Conservation (phyloP, 1,140 invertebrate genomes). For the Eupeodes corollae region DNA sequence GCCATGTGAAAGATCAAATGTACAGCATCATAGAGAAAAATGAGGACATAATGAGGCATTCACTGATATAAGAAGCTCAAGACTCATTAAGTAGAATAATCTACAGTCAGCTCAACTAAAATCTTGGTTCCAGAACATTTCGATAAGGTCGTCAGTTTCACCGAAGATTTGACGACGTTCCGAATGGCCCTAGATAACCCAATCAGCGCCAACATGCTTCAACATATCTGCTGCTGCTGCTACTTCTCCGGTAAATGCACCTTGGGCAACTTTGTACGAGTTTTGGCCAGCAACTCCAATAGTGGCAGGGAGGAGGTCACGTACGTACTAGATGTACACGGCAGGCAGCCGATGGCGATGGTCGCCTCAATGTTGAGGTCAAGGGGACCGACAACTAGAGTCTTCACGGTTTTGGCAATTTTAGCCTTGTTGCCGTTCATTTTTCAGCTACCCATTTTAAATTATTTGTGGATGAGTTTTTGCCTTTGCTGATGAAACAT, state of each 20-base stretch:
- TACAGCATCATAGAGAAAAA: too few species aligned
- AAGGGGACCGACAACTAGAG: conserved; percentile 63
- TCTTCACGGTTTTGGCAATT: conserved; percentile 74
- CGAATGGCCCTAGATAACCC: conserved; percentile 97
- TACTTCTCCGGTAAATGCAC: conserved; percentile 90
- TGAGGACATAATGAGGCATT: too few species aligned
- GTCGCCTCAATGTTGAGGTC: conserved; percentile 79
- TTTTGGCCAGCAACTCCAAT: conserved; percentile 86
- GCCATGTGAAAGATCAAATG: too few species aligned
- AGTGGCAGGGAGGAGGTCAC: conserved; percentile 55
- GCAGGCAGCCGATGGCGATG: conserved; percentile 85
- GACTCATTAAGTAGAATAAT: too few species aligned
- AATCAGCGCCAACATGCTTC: conserved; percentile 79
- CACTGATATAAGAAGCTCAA: too few species aligned
- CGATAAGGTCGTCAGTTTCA: conserved; percentile 81
- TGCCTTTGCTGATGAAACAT: too few species aligned
- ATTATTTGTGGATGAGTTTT: too few species aligned
- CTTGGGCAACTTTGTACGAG: conserved; percentile 86
- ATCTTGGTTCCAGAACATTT: too few species aligned
- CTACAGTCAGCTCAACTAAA: too few species aligned
- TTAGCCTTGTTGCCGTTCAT: conserved; percentile 55
- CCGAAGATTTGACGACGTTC: conserved; percentile 93
- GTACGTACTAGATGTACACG: conserved; percentile 73
- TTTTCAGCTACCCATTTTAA: conserved; percentile 74
- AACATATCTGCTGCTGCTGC: conserved; percentile 95